phyloP scores from a whole-genome alignment of 2,888 invertebrate species.

The Homarus gammarus region DNA sequence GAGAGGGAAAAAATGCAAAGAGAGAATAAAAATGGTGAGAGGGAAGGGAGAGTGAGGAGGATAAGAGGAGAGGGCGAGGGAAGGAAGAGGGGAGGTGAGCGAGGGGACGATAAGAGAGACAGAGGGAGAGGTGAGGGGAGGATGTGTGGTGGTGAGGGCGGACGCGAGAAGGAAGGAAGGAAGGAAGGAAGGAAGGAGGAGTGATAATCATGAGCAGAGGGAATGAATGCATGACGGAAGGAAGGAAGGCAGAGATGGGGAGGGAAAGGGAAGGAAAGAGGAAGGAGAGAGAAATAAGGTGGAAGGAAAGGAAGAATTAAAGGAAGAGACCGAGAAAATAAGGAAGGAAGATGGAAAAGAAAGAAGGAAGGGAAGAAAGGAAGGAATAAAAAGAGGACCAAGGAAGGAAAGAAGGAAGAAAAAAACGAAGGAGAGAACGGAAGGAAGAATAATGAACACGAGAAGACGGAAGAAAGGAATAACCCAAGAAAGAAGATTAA shows the following conservation, averaged over 20 bases:
- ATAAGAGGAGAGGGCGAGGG: conserved; percentile 4
- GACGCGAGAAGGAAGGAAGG: no score
- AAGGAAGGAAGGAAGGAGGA: neutral
- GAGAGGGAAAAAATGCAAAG: conserved; percentile 1
- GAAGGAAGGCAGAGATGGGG: neutral
- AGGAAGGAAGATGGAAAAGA: conserved; percentile 6
- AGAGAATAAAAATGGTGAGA: neutral
- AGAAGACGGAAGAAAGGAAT: neutral
- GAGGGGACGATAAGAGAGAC: neutral
- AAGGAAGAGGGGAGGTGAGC: no score
- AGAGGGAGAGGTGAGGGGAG: no score
- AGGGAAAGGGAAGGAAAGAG: conserved; percentile 9
- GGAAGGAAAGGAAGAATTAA: neutral
- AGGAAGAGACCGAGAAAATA: neutral
- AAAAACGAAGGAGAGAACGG: no score
- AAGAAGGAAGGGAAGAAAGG: conserved; percentile 6
- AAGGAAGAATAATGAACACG: no score
- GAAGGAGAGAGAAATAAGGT: neutral
- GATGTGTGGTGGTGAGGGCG: no score
- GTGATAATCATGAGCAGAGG: neutral
- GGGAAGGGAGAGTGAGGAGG: neutral
- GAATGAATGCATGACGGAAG: neutral
- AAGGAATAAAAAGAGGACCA: neutral
- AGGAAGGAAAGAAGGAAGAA: no score
- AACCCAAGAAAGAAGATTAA: no score